These are phyloP conservation scores for Takifugu rubripes DNA, from an alignment of 2,797 vertebrate species.

Conservation along the genomic window DNA sequence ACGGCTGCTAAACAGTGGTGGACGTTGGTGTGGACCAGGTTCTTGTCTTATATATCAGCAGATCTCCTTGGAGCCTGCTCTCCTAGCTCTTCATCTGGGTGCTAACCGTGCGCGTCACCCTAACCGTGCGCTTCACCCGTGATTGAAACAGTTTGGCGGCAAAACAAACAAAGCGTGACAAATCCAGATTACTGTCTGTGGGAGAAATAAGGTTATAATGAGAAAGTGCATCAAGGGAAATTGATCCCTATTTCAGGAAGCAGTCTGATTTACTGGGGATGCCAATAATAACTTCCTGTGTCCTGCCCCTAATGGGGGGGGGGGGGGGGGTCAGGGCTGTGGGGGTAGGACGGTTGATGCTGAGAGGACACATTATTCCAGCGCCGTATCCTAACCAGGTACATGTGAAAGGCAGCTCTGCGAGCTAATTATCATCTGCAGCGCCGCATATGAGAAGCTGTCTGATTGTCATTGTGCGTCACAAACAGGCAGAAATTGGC, in stretches of 20 bases:
- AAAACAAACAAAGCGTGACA: conserved; percentile 78
- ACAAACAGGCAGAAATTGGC: conserved; percentile 30
- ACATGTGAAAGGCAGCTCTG: conserved; percentile 33
- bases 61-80: conserved; percentile 19
- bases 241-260: conserved; percentile 77
- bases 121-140: conserved; percentile 34
- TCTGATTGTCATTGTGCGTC: conserved; percentile 36
- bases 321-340: conserved; percentile 35
- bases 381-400: conserved; percentile 60
- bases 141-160: conserved; percentile 71
- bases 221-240: conserved; percentile 77
- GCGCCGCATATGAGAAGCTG: conserved; percentile 52
- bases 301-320: conserved; percentile 59
- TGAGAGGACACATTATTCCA: conserved; percentile 59
- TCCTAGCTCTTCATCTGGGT: conserved; percentile 28
- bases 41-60: conserved; percentile 51
- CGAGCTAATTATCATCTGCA: conserved; percentile 49
- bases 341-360: conserved; percentile 36
- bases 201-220: conserved; percentile 79
- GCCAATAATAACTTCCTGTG: conserved; percentile 77
- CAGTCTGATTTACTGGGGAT: conserved; percentile 71
- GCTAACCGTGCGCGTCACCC: conserved; percentile 41
- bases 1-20: too few species aligned
- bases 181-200: conserved; percentile 80
- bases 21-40: conserved; percentile 22